Evolutionary conservation across 2,797 vertebrate species (phyloP).

Genomic region (Cyprinodon diabolis): DNA sequence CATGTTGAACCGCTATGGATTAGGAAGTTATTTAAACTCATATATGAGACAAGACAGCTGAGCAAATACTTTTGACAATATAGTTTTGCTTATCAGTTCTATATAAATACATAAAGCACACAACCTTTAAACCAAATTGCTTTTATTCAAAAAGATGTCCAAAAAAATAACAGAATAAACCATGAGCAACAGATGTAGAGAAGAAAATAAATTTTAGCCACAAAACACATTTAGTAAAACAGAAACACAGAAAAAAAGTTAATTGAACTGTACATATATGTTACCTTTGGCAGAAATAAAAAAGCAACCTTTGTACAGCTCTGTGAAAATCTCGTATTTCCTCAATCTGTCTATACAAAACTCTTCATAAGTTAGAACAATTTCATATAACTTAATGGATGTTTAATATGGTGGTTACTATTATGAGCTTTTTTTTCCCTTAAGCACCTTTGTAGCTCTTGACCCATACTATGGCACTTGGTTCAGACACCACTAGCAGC

Average conservation of each 20-base stretch:
- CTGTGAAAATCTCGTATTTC: slow-evolving; percentile 94
- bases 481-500: slow-evolving; percentile 94
- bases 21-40: too few species aligned
- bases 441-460: slow-evolving; percentile 90
- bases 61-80: too few species aligned
- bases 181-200: slow-evolving; percentile 92
- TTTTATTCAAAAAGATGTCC: slow-evolving; percentile 88
- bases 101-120: neutral
- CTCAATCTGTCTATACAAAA: slow-evolving; percentile 98
- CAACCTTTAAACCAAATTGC: slow-evolving; percentile 36
- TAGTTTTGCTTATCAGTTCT: neutral
- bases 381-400: slow-evolving; percentile 99
- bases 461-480: slow-evolving; percentile 96
- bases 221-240: slow-evolving; percentile 94
- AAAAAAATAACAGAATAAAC: slow-evolving; percentile 94
- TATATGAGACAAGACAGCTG: too few species aligned
- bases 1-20: too few species aligned
- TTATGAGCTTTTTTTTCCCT: slow-evolving; percentile 86
- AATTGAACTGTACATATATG: slow-evolving; percentile 93
- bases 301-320: slow-evolving; percentile 93
- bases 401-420: slow-evolving; percentile 95
- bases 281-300: slow-evolving; percentile 96
- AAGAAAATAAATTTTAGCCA: slow-evolving; percentile 88
- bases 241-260: slow-evolving; percentile 90
- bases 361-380: slow-evolving; percentile 99